Evolutionary conservation across 2,113 vertebrate species (phyloP), one percentile per base, ranked within the genome.

Genomic region (Anguilla rostrata): DNA sequence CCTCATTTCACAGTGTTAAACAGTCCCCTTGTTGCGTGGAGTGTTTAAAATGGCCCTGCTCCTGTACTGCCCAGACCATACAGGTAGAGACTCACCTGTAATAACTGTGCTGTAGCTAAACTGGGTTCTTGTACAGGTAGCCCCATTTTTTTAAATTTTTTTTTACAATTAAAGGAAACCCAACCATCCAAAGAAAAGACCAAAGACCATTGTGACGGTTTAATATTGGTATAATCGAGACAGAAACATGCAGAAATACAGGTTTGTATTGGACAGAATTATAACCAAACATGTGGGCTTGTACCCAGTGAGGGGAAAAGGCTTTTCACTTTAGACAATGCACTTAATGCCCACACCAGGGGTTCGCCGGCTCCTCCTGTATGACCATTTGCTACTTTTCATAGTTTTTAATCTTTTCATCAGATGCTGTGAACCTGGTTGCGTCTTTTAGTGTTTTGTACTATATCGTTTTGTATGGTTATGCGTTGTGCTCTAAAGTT

Each of bases 401-500:
- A 1, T 41, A 83, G 26, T 78, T 83, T 86, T n/a, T 26, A 81
- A 75, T 88, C 85, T 86, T 84, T 90, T 90, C 34, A 86, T 83
- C 83, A 86, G 87, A 95, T 94, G 95, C 92, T 93, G 95, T 96
- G 97, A 96, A 96, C 90, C 86, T 84, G 88, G 89, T 92, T 66
- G 91, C 90, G 94, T 92, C 92, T 81, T 83, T 43, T 85, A 20
- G 56, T 83, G 89, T 93, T 84, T 92, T 94, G 92, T 93, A 82
- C 95, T 94, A 94, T 97, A 96, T 93, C 92, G 92, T 95, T 88
- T 96, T 94, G 92, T 97, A 96, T 95, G 94, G 91, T 95, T 97
- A 96, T 96, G 95, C 96, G 95, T 95, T 95, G 93, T 94, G 97
- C 96, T 97, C 96, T 92, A 93, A 95, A 92, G 95, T 95, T 97